Conservation (phyloP, 2,797 vertebrate genomes). For the Microctenopoma steveboyesi region DNA sequence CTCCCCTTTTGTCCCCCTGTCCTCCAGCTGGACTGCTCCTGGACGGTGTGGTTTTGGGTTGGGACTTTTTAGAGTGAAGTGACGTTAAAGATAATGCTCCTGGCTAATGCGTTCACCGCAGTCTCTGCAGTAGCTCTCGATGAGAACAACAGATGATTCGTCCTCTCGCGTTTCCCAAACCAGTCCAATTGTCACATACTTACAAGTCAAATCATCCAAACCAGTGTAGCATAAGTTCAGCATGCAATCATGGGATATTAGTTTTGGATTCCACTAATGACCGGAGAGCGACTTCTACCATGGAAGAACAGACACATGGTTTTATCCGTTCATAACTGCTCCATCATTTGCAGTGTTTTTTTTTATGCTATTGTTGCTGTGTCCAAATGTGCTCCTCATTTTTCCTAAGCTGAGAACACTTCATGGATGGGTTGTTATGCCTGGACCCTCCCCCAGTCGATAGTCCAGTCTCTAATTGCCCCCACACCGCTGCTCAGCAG, state of each 20-base stretch:
- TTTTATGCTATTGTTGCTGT: constrained; percentile 18
- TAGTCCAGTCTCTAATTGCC: constrained; percentile 77
- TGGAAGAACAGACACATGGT: constrained; percentile 52
- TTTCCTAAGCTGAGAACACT: constrained; percentile 43
- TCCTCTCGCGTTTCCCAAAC: constrained; percentile 37
- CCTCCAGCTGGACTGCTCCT: constrained; percentile 46
- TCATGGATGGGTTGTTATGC: constrained; percentile 58
- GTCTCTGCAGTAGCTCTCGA: constrained; percentile 59
- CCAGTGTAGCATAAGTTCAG: constrained; percentile 37
- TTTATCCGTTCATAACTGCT: constrained; percentile 47
- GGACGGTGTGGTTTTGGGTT: constrained; percentile 52
- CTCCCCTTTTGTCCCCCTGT: constrained; percentile 46
- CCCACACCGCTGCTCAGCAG: constrained; percentile 68
- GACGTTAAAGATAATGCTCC: constrained; percentile 63
- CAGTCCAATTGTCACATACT: constrained; percentile 47
- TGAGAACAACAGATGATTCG: constrained; percentile 66
- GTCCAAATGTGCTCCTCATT: constrained; percentile 35
- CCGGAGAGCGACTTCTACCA: constrained; percentile 35
- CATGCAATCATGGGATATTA: constrained; percentile 20
- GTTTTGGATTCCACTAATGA: constrained; percentile 44
- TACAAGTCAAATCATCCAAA: constrained; percentile 47
- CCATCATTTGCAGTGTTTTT: constrained; percentile 28
- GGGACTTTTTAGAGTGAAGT: constrained; percentile 62
- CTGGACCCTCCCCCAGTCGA: constrained; percentile 69
- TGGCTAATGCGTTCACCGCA: constrained; percentile 57